Evolutionary conservation across 2,113 vertebrate genomes (phyloP), one percentile per base, ranked within the genome.

Genomic region (Peromyscus leucopus): DNA sequence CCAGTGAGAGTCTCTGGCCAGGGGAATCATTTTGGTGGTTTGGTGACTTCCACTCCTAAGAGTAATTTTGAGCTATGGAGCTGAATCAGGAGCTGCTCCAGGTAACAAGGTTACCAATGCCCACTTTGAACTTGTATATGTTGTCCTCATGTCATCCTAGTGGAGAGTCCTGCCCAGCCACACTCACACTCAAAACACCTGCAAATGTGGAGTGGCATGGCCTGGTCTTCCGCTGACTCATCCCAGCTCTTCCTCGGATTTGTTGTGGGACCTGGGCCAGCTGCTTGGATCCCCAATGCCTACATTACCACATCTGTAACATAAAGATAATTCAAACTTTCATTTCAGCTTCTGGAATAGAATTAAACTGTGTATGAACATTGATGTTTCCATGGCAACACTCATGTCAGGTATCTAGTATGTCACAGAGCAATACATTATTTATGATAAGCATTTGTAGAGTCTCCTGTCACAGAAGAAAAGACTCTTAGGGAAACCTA

Each of bases 401-500:
- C 89, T 94, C 91, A 89, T 36, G 7, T 59, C 89, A 95, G 59
- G 80, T 92, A 85, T 65, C 89, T 94, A 91, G 89, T 65, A 46
- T 96, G 96, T 89, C 91, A 95, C 84, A 4, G 86, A 95, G 63
- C 71, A 97, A 94, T 97, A 96, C 82, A 98, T 96, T 95, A 98
- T 97, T 98, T 97, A 97, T 91, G 87, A 80, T 94, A 96, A 97
- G 94, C 86, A 83, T 93, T 74, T 94, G 94, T 93, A 94, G 95
- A 94, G 96, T 93, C 86, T 97, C 65, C 71, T 96, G 89, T 86
- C 89, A 95, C n/a, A 9, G 84, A 96, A 97, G 95, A 88, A 97
- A 93, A 93, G 91, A 95, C 74, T 96, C 83, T 97, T 97, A 96
- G 94, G 97, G 97, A 97, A 97, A 96, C 97, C 94, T 93, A 96